Percentiles rank a stretch among this genome's conserved stretches.
phyloP scores from a whole-genome alignment of 1,140 invertebrate genomes.

The Pristionchus pacificus region DNA sequence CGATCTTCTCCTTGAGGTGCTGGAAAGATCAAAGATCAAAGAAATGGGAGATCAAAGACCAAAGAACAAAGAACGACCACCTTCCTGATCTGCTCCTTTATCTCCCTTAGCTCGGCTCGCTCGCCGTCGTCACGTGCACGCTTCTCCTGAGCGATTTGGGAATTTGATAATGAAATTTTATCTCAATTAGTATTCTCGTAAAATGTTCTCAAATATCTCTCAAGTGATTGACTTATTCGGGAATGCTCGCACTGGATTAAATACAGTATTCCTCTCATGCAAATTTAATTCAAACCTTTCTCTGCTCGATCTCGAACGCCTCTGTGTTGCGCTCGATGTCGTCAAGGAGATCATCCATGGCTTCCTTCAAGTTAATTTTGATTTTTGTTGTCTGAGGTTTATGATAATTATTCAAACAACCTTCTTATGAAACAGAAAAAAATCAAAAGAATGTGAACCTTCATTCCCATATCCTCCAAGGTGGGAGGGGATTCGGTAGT shows the following conservation, averaged over 20 bases:
- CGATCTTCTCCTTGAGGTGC: constrained; percentile 1
- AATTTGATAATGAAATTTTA: too few species aligned
- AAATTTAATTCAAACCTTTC: neutral
- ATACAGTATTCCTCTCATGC: neutral
- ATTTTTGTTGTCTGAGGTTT: too few species aligned
- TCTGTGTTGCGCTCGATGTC: neutral
- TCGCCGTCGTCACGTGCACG: too few species aligned
- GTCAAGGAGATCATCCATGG: neutral
- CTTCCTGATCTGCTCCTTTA: constrained; percentile 7
- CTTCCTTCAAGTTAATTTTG: constrained; percentile 1
- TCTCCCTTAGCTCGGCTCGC: neutral
- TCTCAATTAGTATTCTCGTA: too few species aligned
- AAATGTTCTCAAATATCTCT: too few species aligned
- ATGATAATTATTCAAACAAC: too few species aligned
- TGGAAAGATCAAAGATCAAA: neutral
- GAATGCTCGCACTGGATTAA: too few species aligned
- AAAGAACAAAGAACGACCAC: neutral
- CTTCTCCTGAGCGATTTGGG: too few species aligned
- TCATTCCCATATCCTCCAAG: neutral
- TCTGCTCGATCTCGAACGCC: neutral
- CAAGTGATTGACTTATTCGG: too few species aligned
- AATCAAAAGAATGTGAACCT: too few species aligned
- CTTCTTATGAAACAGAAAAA: too few species aligned
- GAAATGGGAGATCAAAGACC: neutral
- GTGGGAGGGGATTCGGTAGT: neutral